These are phyloP conservation scores for Phodopus roborovskii DNA, from an alignment of 2,113 vertebrate species.

Conservation along the genomic window DNA sequence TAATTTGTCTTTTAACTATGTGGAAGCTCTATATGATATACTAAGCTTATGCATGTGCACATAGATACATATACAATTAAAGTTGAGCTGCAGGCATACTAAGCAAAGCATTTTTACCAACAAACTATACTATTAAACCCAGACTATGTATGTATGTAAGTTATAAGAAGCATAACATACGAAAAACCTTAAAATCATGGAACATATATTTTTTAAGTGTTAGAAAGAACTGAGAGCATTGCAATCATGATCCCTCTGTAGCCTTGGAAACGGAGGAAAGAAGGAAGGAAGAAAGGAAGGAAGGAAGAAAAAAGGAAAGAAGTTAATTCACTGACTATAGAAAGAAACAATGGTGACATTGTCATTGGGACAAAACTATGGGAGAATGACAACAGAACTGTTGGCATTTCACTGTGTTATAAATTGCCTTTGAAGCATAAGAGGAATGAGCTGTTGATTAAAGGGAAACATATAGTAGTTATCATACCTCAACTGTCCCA, in stretches of 20 bases:
- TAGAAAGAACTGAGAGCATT: conserved; percentile 15
- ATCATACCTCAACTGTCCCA: background rate
- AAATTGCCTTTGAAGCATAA: conserved; percentile 54
- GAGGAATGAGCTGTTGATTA: background rate
- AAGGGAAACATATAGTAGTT: background rate
- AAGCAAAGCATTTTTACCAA: background rate
- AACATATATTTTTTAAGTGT: background rate
- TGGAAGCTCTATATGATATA: background rate
- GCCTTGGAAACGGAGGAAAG: conserved; percentile 1
- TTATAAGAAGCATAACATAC: conserved; percentile 30
- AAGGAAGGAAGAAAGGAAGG: no score
- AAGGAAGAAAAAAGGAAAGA: background rate
- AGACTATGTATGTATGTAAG: background rate
- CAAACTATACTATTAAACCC: background rate
- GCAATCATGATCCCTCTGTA: background rate
- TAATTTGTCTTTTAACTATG: background rate
- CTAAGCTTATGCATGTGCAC: background rate
- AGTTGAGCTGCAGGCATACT: background rate
- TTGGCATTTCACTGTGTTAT: background rate
- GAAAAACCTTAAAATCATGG: conserved; percentile 16
- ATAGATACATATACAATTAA: background rate
- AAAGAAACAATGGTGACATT: background rate
- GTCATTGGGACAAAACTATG: conserved; percentile 15
- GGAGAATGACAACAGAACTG: background rate
- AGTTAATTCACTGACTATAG: background rate